Conservation (phyloP, 2,113 vertebrate species). For the Rhinolophus ferrumequinum region DNA sequence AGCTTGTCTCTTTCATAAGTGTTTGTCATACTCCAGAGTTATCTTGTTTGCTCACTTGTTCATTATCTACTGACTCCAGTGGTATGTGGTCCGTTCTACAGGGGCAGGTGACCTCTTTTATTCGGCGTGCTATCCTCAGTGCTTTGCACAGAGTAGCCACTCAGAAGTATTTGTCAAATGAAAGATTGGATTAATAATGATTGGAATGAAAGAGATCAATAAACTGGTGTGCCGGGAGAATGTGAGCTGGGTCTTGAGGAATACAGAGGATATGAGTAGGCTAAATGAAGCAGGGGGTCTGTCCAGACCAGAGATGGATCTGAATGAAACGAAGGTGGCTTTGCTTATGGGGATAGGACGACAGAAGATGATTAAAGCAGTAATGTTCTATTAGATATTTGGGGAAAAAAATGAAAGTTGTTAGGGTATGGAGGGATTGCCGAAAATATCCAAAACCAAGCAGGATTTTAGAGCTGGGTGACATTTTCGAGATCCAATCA, state of each 20-base stretch:
- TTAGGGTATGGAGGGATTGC: background rate
- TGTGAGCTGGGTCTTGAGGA: background rate
- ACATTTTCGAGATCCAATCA: background rate
- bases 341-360: background rate
- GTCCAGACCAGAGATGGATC: too few relatives aligned
- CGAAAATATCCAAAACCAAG: background rate
- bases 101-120: background rate
- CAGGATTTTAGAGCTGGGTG: background rate
- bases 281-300: background rate
- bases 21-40: background rate
- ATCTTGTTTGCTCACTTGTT: background rate
- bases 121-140: background rate
- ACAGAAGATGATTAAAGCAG: background rate
- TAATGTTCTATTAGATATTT: background rate
- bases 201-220: background rate
- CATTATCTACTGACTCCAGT: background rate
- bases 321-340: background rate
- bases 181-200: background rate
- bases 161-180: background rate
- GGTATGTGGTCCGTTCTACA: background rate
- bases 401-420: background rate
- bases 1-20: background rate
- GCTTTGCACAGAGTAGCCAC: background rate
- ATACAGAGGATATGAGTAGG: background rate
- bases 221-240: background rate